Conservation (phyloP, 2,797 vertebrate species). For the Australoheros facetus region DNA sequence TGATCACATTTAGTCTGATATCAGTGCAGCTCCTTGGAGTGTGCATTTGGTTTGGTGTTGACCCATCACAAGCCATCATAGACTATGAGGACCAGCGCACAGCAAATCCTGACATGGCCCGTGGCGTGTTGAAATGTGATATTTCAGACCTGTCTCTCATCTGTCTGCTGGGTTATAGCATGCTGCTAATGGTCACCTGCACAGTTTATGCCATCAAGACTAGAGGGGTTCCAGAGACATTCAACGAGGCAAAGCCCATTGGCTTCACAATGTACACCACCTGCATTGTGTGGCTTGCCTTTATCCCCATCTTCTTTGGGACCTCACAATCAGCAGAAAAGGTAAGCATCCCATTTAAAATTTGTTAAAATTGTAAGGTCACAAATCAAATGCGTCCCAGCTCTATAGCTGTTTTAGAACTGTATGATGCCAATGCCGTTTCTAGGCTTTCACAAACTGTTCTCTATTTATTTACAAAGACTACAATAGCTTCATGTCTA, state of each 20-base stretch:
- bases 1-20: slow-evolving; percentile 95
- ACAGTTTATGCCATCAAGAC: slow-evolving; percentile 99
- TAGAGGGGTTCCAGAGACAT: slow-evolving; percentile 94
- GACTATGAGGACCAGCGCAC: slow-evolving; percentile 97
- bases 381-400: background rate
- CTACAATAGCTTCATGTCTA: slow-evolving; percentile 8
- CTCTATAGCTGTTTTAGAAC: background rate
- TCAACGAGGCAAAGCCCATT: slow-evolving; percentile 98
- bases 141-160: slow-evolving; percentile 97
- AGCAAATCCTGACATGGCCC: slow-evolving; percentile 87
- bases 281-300: slow-evolving; percentile 97
- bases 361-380: background rate
- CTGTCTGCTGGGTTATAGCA: slow-evolving; percentile 96
- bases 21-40: slow-evolving; percentile 94
- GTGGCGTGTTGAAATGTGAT: slow-evolving; percentile 94
- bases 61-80: slow-evolving; percentile 93
- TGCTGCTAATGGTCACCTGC: slow-evolving; percentile 98
- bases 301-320: slow-evolving; percentile 98
- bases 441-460: background rate
- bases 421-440: background rate
- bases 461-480: background rate
- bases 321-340: slow-evolving; percentile 96
- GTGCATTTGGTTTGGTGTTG: slow-evolving; percentile 95
- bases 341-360: slow-evolving; percentile 73
- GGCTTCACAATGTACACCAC: slow-evolving; percentile 99